Conservation (phyloP, 2,888 invertebrate genomes). For the Phengaris arion region DNA sequence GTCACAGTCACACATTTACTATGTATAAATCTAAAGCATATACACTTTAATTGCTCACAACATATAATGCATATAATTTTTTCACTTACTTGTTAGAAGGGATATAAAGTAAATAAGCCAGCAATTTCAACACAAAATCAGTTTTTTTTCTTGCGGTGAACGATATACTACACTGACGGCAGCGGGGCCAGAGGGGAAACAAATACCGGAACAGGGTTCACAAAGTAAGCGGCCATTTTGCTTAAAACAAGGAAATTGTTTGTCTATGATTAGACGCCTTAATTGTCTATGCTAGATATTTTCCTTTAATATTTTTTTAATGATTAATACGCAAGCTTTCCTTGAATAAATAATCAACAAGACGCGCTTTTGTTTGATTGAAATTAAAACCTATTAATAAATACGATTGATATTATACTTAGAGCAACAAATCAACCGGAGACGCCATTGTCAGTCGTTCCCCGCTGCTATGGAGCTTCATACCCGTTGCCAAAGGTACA, state of each 20-base stretch:
- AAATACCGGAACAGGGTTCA: conserved; percentile 79
- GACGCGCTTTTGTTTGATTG: too few relatives aligned
- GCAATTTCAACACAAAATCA: conserved; percentile 76
- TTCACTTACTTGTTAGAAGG: conserved; percentile 79
- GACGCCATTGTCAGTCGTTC: too few relatives aligned
- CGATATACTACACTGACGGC: conserved; percentile 79
- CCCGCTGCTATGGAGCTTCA: too few relatives aligned
- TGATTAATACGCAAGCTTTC: too few relatives aligned
- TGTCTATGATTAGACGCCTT: conserved; percentile 20
- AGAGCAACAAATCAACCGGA: too few relatives aligned
- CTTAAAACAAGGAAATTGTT: conserved; percentile 30
- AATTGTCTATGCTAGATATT: conserved; percentile 23
- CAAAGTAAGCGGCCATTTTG: conserved; percentile 66
- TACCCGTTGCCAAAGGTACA: too few relatives aligned
- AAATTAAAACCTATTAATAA: too few relatives aligned
- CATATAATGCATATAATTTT: conserved; percentile 58
- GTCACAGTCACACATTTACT: conserved; percentile 76
- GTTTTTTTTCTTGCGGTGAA: conserved; percentile 79
- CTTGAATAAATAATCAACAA: too few relatives aligned
- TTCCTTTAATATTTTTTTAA: too few relatives aligned
- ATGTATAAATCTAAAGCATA: conserved; percentile 48
- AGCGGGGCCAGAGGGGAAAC: conserved; percentile 78
- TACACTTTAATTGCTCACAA: conserved; percentile 56
- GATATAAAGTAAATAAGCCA: conserved; percentile 76
- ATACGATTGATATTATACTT: too few relatives aligned